phyloP scores from a whole-genome alignment of 2,797 vertebrate species.

The Amblyraja radiata region DNA sequence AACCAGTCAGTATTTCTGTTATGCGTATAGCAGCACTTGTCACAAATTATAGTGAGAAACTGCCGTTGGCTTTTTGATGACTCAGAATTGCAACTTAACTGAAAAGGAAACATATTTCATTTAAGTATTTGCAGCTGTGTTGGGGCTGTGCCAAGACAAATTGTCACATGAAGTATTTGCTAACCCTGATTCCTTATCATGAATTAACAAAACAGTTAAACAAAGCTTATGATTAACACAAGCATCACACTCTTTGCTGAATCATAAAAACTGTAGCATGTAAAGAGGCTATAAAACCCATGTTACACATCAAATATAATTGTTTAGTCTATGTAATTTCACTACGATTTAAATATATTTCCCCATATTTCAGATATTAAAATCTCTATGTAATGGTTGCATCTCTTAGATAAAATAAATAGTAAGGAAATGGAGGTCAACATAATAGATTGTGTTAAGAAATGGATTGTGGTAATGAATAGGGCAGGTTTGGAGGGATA shows the following conservation, averaged over 20 bases:
- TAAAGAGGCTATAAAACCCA: background rate
- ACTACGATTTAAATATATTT: background rate
- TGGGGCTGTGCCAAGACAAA: background rate
- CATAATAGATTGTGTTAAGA: background rate
- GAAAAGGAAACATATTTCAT: background rate
- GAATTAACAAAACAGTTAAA: background rate
- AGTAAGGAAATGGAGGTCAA: too few species aligned
- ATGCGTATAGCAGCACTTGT: background rate
- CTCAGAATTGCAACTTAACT: background rate
- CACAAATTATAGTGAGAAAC: background rate
- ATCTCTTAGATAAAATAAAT: background rate
- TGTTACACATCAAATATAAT: background rate
- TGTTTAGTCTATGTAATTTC: background rate
- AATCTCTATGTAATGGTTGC: background rate
- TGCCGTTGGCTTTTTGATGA: background rate
- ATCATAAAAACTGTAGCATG: background rate
- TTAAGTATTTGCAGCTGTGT: background rate
- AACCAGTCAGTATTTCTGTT: background rate
- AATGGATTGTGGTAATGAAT: too few species aligned
- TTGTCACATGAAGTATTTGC: too few species aligned
- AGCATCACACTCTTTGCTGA: background rate
- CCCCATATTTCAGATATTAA: background rate
- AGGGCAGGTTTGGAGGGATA: too few species aligned
- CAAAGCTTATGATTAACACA: background rate
- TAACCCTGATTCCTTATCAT: background rate